These are phyloP conservation scores for Macrochelys suwanniensis DNA, from an alignment of 2,797 vertebrate genomes.

Conservation along the genomic window DNA sequence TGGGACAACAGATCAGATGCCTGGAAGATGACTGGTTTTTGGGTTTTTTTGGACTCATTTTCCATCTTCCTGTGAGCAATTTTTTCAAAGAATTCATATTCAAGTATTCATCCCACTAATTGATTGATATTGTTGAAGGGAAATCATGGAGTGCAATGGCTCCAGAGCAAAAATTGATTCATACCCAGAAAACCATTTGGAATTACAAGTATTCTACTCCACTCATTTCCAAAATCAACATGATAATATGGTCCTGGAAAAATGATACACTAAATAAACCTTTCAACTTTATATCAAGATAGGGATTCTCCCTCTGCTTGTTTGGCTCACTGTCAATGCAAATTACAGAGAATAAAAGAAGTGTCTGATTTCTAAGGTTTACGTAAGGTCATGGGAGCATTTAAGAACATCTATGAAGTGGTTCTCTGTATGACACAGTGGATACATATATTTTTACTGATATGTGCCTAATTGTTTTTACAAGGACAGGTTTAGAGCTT, in stretches of 20 bases:
- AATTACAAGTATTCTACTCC: background rate
- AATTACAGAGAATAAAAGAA: constrained; percentile 7
- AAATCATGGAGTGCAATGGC: background rate
- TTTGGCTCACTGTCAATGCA: constrained; percentile 32
- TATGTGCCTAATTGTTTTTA: background rate
- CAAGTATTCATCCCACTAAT: constrained; percentile 22
- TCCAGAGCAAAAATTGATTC: constrained; percentile 14
- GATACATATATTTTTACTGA: constrained; percentile 2
- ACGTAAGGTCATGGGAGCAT: constrained; percentile 25
- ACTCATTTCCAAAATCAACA: constrained; percentile 9
- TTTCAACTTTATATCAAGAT: constrained; percentile 3
- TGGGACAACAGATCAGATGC: constrained; percentile 52
- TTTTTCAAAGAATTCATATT: constrained; percentile 65
- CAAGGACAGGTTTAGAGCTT: background rate
- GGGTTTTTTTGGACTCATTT: constrained; percentile 68
- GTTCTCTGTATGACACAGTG: background rate
- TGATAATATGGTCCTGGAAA: background rate
- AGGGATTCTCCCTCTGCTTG: constrained; percentile 25
- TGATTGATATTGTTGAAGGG: constrained; percentile 33
- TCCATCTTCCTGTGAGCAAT: constrained; percentile 66
- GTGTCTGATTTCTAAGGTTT: constrained; percentile 32
- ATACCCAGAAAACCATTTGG: background rate
- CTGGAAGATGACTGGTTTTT: constrained; percentile 58
- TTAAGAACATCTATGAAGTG: constrained; percentile 37
- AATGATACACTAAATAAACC: constrained; percentile 21